phyloP scores from a whole-genome alignment of 2,113 vertebrate genomes.

The Sceloporus undulatus region DNA sequence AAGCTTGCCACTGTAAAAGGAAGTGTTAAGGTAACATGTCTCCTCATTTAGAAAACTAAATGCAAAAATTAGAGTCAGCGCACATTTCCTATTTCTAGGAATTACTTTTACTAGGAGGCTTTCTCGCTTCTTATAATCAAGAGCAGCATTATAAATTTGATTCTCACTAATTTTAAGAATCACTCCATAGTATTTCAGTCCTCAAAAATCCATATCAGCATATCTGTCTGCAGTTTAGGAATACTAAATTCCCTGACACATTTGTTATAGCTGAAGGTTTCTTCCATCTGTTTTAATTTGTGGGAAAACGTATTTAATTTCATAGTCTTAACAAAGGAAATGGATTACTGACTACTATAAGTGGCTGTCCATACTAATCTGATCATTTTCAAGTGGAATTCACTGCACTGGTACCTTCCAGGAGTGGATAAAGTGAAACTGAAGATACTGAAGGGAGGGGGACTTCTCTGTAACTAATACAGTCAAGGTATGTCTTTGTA shows the following conservation, averaged over 20 bases:
- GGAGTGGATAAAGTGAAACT: slow-evolving; percentile 27
- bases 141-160: slow-evolving; percentile 49
- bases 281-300: slow-evolving; percentile 45
- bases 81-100: slow-evolving; percentile 50
- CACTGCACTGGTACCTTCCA: slow-evolving; percentile 29
- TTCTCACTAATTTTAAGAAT: slow-evolving; percentile 40
- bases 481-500: slow-evolving; percentile 41
- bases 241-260: slow-evolving; percentile 31
- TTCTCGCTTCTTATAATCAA: slow-evolving; percentile 39
- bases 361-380: slow-evolving; percentile 41
- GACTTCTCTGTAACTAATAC: slow-evolving; percentile 28
- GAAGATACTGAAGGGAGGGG: background rate
- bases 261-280: slow-evolving; percentile 40
- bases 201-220: slow-evolving; percentile 40
- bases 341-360: slow-evolving; percentile 35
- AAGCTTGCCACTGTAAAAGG: background rate
- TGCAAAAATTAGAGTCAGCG: background rate
- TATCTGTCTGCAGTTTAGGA: slow-evolving; percentile 29
- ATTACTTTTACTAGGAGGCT: slow-evolving; percentile 6
- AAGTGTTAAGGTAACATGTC: background rate
- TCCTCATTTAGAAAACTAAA: background rate
- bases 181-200: slow-evolving; percentile 18
- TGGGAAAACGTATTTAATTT: slow-evolving; percentile 55
- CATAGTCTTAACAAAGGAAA: slow-evolving; percentile 53
- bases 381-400: slow-evolving; percentile 42